Evolutionary conservation across 2,888 invertebrate species (phyloP), one percentile per base, ranked within the genome.

Genomic region (Drosophila nr. medialis): DNA sequence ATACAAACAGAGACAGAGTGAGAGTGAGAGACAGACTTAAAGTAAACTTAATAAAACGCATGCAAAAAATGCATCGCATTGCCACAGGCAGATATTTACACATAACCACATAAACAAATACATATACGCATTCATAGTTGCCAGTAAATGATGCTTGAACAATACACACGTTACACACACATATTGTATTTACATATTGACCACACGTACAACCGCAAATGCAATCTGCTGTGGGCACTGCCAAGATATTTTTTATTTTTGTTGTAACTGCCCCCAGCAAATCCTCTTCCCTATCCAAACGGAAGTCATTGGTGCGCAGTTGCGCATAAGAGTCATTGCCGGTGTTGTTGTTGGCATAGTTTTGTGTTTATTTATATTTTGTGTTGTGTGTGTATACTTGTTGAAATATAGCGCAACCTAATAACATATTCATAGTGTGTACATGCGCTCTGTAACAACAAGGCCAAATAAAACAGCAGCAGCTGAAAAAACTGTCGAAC

Each of bases 361-460:
- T 66, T 38, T 81, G 64, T 65, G 74, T 72, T 78, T 75, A 77
- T 71, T 45, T 69, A 72, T 72, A 64, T 68, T 73, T 34, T 2
- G 56, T 38, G 29, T 18, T 6, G 13, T n/a, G 15, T 42, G n/a
- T 8, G 40, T 56, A 5, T 40, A 29, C 40, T 21, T 67, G 75
- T 75, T 59, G 80, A 73, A 73, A 73, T 77, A 81, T 69, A 72
- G 70, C 69, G 60, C 60, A 67, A 72, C 70, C 73, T 80, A 77
- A 89, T 89, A 78, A 85, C 83, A 89, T 85, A 89, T 87, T 89
- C 89, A 87, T 87, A 72, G 81, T 77, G 75, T 81, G 85, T 83
- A 75, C 72, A 80, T 81, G 84, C 66, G 72, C 78, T 74, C 50
- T 69, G 61, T 34, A 69, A 27, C 64, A 78, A 55, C 78, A 70